A percentile compares a stretch with the other conserved stretches of the same genome.
These are phyloP conservation scores for Cyclophora punctaria DNA, from an alignment of 2,888 invertebrate species.

Conservation along the genomic window DNA sequence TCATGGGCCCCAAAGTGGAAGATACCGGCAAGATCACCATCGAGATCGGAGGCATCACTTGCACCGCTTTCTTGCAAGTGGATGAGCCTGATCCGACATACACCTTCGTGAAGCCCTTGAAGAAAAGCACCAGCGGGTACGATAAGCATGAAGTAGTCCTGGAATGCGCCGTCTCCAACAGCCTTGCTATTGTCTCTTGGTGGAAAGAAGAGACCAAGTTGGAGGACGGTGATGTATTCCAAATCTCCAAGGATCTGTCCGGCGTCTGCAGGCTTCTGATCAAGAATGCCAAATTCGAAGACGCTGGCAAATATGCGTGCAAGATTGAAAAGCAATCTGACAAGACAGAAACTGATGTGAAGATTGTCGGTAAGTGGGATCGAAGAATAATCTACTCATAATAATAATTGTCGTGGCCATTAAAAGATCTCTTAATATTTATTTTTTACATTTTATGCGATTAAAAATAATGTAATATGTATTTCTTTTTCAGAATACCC, in stretches of 20 bases:
- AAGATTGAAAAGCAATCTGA: slow-evolving; percentile 92
- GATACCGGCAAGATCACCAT: slow-evolving; percentile 98
- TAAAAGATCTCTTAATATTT: too few relatives aligned
- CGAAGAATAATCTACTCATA: not conserved
- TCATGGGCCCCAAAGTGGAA: slow-evolving; percentile 93
- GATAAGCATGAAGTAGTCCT: slow-evolving; percentile 91
- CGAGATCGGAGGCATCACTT: slow-evolving; percentile 92
- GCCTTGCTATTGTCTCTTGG: slow-evolving; percentile 96
- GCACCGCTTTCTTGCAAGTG: slow-evolving; percentile 94
- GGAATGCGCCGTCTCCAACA: slow-evolving; percentile 95
- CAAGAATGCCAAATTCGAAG: slow-evolving; percentile 86
- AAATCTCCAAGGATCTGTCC: slow-evolving; percentile 93
- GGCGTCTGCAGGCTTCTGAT: slow-evolving; percentile 93
- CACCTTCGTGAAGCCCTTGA: slow-evolving; percentile 91
- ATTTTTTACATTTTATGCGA: too few relatives aligned
- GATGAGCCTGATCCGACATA: slow-evolving; percentile 97
- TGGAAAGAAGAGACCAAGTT: slow-evolving; percentile 87
- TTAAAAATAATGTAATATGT: not conserved
- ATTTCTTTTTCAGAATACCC: slow-evolving; percentile 84
- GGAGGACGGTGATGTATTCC: slow-evolving; percentile 87
- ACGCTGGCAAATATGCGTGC: slow-evolving; percentile 92
- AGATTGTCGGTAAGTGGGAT: slow-evolving; percentile 79
- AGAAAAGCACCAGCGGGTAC: slow-evolving; percentile 92
- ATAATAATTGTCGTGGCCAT: too few relatives aligned
- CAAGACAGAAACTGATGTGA: slow-evolving; percentile 86